Base-by-base conservation (phyloP, 2,888 invertebrate species). In the Amphipoea oculea region DNA sequence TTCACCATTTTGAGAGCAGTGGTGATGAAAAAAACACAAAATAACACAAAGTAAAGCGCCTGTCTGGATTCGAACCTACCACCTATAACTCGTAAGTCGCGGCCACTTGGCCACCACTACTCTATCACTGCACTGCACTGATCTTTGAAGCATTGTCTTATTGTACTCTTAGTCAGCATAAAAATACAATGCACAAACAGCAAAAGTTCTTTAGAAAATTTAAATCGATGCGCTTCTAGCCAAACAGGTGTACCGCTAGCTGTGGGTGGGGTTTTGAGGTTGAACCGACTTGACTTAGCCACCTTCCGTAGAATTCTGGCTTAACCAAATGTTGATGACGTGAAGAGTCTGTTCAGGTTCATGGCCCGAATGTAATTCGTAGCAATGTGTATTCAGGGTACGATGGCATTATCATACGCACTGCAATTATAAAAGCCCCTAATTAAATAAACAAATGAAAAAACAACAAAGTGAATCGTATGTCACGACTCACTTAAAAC, bases 181-280 rank as follows among this genome's bases (percentile, higher is more conserved):
- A 51, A 9, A 63, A 71, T 29, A 6, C 51, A 48, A 48, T 69
- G 68, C 3, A 23, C 57, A n/a, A 60, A 60, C 14, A 76, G 36
- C 23, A 79, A 75, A 66, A 62, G 45, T 29, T 45, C 69, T 6
- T 23, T 60, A 54, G 17, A 62, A 42, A 63, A 71, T 63, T 36
- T 76, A 65, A 63, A 71, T 76, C 76, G 71, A 71, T 54, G 71
- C 62, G 42, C 71, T 71, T 70, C 63, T 71, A 51, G 71, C 4
- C 29, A 1, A 17, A 70, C 45, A 54, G 65, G 73, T 72, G 36
- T 23, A 23, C 36, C 62, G 48, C 23, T 57, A 7, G 67, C 68
- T 48, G 2, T 29, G 29, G 29, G 29, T 62, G 29, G 6, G 12
- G 14, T 14, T 14, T 62, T 62, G 29, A 14, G 1, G 29, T 62